Conservation (phyloP, 2,888 invertebrate genomes). For the Diarsia rubi region DNA sequence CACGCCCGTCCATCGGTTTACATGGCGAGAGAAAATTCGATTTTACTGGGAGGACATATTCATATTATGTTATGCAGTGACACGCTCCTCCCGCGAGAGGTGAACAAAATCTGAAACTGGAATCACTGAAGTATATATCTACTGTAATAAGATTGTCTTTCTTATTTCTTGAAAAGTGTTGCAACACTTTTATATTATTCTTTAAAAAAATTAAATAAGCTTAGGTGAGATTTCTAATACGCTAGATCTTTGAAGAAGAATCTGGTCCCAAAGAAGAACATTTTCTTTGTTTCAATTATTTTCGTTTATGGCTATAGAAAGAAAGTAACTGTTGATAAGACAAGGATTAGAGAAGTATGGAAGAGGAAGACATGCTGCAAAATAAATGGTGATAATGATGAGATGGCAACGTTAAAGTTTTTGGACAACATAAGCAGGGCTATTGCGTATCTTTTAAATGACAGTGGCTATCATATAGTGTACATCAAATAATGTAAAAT, state of each 20-base stretch:
- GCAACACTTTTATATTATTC: conserved; percentile 1
- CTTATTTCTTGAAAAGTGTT: conserved; percentile 4
- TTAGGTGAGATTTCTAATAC: not conserved
- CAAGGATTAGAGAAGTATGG: not conserved
- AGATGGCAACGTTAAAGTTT: not conserved
- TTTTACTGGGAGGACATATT: conserved; percentile 60
- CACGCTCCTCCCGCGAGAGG: conserved; percentile 54
- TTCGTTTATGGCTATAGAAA: not conserved
- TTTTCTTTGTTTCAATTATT: not conserved
- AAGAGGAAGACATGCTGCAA: not conserved
- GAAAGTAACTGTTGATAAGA: not conserved
- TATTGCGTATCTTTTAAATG: too few relatives aligned
- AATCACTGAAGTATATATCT: conserved; percentile 55
- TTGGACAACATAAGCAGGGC: not conserved
- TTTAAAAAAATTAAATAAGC: not conserved
- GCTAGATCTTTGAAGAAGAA: conserved; percentile 1
- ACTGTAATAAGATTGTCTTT: conserved; percentile 31
- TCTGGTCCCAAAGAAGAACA: not conserved
- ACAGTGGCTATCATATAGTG: too few relatives aligned
- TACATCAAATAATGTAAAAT: too few relatives aligned
- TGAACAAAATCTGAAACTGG: conserved; percentile 53
- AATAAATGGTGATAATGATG: not conserved
- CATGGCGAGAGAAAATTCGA: conserved; percentile 56
- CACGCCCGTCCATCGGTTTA: conserved; percentile 55
- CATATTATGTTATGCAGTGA: conserved; percentile 63